These are phyloP conservation scores for Batillaria attramentaria DNA, from an alignment of 1,140 invertebrate species.

Conservation along the genomic window DNA sequence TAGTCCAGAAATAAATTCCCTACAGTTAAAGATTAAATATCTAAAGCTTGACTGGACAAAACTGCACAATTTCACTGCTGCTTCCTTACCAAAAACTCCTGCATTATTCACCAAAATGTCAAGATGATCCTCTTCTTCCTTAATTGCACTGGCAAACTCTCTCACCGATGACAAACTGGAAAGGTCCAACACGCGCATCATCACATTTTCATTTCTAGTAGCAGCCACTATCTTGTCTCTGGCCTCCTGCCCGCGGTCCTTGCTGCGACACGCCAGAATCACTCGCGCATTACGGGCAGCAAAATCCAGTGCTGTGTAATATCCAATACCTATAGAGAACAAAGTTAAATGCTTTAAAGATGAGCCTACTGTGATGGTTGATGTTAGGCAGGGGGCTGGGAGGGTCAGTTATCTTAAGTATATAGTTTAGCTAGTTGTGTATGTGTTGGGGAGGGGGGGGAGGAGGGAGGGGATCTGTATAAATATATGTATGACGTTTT, in stretches of 20 bases:
- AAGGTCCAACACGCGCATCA: slow-evolving; percentile 77
- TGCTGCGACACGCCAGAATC: slow-evolving; percentile 75
- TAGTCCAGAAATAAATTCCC: too few species aligned
- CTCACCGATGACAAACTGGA: slow-evolving; percentile 65
- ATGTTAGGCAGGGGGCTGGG: too few species aligned
- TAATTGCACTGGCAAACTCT: slow-evolving; percentile 71
- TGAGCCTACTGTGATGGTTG: too few species aligned
- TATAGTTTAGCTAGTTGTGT: too few species aligned
- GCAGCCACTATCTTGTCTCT: slow-evolving; percentile 76
- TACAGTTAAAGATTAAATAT: too few species aligned
- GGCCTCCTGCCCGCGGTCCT: slow-evolving; percentile 76
- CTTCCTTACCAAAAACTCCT: slow-evolving; percentile 54
- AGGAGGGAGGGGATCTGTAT: too few species aligned
- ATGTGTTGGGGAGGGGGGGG: too few species aligned
- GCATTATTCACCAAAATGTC: slow-evolving; percentile 77
- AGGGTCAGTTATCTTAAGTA: too few species aligned
- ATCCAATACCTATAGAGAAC: slow-evolving; percentile 64
- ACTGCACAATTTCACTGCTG: too few species aligned
- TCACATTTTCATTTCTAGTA: slow-evolving; percentile 70
- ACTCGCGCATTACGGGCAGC: slow-evolving; percentile 72
- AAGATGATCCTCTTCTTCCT: slow-evolving; percentile 79
- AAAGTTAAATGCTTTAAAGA: too few species aligned
- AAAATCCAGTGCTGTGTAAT: slow-evolving; percentile 61
- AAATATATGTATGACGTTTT: too few species aligned
- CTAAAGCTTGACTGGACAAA: too few species aligned